phyloP scores from a whole-genome alignment of 2,888 invertebrate genomes.

The Iphiclides podalirius region DNA sequence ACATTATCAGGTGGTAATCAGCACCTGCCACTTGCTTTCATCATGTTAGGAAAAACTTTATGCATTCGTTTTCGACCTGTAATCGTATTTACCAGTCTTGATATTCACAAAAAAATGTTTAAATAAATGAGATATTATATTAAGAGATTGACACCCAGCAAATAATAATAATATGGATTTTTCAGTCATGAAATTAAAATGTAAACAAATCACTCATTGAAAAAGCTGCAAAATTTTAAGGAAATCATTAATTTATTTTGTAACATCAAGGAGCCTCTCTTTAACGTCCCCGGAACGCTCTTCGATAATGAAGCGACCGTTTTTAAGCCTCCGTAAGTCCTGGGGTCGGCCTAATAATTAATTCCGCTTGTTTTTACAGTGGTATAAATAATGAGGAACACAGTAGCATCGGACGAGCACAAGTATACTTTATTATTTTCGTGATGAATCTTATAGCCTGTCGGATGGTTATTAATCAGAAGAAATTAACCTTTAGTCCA shows the following conservation, averaged over 20 bases:
- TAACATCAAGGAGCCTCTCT: not conserved
- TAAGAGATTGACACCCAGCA: too few relatives aligned
- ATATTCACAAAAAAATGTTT: too few relatives aligned
- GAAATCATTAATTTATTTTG: not conserved
- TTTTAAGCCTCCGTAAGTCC: not conserved
- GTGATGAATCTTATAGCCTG: conserved; percentile 52
- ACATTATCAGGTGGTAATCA: too few relatives aligned
- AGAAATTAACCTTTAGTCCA: not conserved
- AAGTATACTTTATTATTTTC: conserved; percentile 53
- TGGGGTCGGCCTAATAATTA: not conserved
- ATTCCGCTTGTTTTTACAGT: conserved; percentile 13
- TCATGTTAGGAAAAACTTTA: too few relatives aligned
- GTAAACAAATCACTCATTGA: too few relatives aligned
- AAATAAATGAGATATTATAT: too few relatives aligned
- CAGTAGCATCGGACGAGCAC: conserved; percentile 35
- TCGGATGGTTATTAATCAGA: conserved; percentile 49
- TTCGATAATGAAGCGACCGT: not conserved
- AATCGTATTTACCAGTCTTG: too few relatives aligned
- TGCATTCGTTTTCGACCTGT: too few relatives aligned
- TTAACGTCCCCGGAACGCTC: not conserved
- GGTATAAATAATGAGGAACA: conserved; percentile 36
- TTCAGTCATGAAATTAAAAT: too few relatives aligned
- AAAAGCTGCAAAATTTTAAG: conserved; percentile 18
- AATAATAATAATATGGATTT: too few relatives aligned
- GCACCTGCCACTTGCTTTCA: too few relatives aligned